phyloP scores from a whole-genome alignment of 2,888 invertebrate species.

The Athripsodes cinereus region DNA sequence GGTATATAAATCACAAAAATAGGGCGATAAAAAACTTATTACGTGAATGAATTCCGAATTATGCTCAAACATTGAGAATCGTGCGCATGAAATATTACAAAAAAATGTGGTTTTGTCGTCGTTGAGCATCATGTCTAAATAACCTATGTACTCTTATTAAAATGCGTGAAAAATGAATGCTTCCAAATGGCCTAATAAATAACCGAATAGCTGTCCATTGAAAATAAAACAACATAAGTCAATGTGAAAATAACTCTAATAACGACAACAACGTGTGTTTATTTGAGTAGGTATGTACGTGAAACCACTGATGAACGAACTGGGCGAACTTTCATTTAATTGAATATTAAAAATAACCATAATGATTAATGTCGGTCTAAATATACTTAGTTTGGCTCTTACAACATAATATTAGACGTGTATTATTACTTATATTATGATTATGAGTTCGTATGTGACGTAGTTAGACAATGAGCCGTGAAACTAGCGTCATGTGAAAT shows the following conservation, averaged over 20 bases:
- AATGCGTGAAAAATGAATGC: constrained; percentile 1
- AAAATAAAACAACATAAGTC: not conserved
- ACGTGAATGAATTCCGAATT: no score
- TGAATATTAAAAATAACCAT: not conserved
- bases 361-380: not conserved
- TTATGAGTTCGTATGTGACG: not conserved
- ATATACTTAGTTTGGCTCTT: not conserved
- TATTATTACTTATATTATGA: not conserved
- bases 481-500: no score
- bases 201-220: not conserved
- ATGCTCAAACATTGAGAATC: no score
- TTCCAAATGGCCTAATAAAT: not conserved
- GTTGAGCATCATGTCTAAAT: not conserved
- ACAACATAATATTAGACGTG: no score
- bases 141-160: not conserved
- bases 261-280: not conserved
- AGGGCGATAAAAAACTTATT: no score
- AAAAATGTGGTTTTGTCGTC: not conserved
- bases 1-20: no score
- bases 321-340: not conserved
- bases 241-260: not conserved
- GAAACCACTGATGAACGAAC: no score
- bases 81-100: not conserved
- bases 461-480: no score
- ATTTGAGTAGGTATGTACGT: no score